Conservation (phyloP, 2,113 vertebrate species). For the Coracopsis vasa region DNA sequence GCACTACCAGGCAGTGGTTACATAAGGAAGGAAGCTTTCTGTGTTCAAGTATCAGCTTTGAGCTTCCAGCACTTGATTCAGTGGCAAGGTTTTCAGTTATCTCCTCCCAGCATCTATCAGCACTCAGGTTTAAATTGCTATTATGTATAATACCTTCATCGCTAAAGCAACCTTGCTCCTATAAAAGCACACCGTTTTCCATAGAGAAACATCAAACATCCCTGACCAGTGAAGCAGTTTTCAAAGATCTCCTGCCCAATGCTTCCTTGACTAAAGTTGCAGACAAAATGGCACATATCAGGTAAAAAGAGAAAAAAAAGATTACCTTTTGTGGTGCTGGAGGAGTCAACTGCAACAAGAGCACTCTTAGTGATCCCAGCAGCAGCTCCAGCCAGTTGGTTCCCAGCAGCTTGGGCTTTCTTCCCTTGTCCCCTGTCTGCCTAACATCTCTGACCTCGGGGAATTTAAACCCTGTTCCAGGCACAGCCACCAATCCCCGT, state of each 20-base stretch:
- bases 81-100: background rate
- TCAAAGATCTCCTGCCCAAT: background rate
- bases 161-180: background rate
- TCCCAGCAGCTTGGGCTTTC: background rate
- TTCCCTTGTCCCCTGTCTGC: slow-evolving; percentile 7
- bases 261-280: background rate
- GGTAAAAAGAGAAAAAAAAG: background rate
- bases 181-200: background rate
- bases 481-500: slow-evolving; percentile 52
- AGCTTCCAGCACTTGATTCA: background rate
- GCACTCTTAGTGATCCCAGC: background rate
- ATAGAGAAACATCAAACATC: background rate
- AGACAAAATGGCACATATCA: background rate
- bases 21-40: background rate
- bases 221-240: background rate
- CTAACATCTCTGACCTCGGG: background rate
- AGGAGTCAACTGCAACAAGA: background rate
- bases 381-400: background rate
- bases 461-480: slow-evolving; percentile 78
- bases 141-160: background rate
- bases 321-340: slow-evolving; percentile 52
- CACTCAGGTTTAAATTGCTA: background rate
- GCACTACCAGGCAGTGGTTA: background rate
- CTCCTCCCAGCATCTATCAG: background rate
- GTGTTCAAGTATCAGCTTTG: background rate